Evolutionary conservation across 2,113 vertebrate species (phyloP).

Genomic region (Romanogobio albipinnatus): DNA sequence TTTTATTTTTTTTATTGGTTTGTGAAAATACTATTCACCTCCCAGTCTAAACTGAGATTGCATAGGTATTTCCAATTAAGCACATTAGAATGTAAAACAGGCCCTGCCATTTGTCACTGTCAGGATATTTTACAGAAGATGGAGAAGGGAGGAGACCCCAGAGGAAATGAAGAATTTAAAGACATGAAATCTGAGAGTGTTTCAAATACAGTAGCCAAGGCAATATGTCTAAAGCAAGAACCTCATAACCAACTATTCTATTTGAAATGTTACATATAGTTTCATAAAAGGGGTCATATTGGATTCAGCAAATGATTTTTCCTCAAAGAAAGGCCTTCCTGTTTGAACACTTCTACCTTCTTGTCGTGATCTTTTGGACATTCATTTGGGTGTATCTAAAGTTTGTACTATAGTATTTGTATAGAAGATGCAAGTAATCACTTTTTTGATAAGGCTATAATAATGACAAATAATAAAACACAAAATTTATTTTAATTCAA

Average conservation of each 20-base stretch:
- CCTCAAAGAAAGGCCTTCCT: not conserved
- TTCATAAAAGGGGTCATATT: not conserved
- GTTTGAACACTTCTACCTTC: not conserved
- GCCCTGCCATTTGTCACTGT: conserved; percentile 51
- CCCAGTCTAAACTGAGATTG: conserved; percentile 42
- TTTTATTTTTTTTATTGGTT: conserved; percentile 50
- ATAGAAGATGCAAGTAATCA: not conserved
- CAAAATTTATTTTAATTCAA: not conserved
- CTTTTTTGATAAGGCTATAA: not conserved
- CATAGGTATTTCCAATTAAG: conserved; percentile 54
- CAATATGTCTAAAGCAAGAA: not conserved
- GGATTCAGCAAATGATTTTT: not conserved
- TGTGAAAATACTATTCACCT: conserved; percentile 34
- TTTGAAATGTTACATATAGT: not conserved
- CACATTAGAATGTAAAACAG: conserved; percentile 50
- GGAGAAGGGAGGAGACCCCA: conserved; percentile 18
- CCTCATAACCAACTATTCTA: not conserved
- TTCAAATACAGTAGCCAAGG: conserved; percentile 9
- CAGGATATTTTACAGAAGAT: conserved; percentile 40
- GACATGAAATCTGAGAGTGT: conserved; percentile 16
- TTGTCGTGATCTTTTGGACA: not conserved
- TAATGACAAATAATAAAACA: not conserved
- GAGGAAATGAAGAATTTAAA: conserved; percentile 35
- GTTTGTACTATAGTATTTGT: not conserved
- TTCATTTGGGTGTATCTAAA: not conserved